phyloP scores from a whole-genome alignment of 2,888 invertebrate species.

The Aromia moschata region DNA sequence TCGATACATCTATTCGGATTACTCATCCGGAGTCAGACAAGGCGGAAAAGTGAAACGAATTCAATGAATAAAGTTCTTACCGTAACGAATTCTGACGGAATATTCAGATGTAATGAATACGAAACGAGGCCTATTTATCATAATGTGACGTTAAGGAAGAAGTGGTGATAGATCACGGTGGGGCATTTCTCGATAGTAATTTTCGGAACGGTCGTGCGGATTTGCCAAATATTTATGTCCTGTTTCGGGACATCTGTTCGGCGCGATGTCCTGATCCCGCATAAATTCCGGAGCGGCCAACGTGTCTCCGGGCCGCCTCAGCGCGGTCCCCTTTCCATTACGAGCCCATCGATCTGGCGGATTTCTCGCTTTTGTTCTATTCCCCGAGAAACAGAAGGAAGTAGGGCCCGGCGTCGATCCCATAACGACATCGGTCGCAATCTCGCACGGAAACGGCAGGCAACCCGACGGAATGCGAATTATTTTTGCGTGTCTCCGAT shows the following conservation, averaged over 20 bases:
- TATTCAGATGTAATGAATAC: slow-evolving; percentile 43
- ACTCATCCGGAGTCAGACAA: neutral
- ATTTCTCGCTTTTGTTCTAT: too few relatives aligned
- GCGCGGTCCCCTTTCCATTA: slow-evolving; percentile 13
- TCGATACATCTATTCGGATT: too few relatives aligned
- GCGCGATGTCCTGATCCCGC: neutral
- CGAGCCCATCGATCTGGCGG: slow-evolving; percentile 19
- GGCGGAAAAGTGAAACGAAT: slow-evolving; percentile 24
- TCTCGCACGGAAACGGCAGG: too few relatives aligned
- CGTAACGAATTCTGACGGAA: slow-evolving; percentile 37
- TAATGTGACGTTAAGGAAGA: slow-evolving; percentile 23
- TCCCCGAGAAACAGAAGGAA: too few relatives aligned
- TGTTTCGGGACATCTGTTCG: slow-evolving; percentile 5
- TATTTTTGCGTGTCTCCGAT: too few relatives aligned
- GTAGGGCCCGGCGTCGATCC: too few relatives aligned
- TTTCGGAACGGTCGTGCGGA: neutral
- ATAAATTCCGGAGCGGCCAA: slow-evolving; percentile 19
- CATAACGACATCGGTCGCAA: too few relatives aligned
- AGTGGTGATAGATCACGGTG: slow-evolving; percentile 19
- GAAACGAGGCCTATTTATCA: slow-evolving; percentile 40
- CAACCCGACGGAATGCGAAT: too few relatives aligned
- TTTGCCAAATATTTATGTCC: slow-evolving; percentile 5
- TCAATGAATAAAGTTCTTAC: slow-evolving; percentile 39
- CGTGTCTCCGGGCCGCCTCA: slow-evolving; percentile 24
- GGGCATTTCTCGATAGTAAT: slow-evolving; percentile 15